Base-by-base conservation (phyloP, 2,888 invertebrate species). In the Palloptera scutellata region DNA sequence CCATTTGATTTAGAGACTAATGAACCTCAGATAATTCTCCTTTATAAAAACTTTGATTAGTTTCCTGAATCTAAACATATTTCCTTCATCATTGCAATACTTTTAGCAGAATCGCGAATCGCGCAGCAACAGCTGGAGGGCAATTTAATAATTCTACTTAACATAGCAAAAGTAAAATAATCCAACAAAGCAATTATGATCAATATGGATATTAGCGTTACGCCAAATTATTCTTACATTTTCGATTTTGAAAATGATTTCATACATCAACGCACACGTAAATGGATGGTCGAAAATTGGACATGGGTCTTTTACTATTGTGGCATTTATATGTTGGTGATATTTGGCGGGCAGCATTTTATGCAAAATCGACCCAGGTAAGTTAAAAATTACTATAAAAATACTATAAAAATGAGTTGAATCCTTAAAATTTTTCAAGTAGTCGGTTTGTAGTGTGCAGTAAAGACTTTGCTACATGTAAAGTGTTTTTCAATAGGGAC, bases 211-310 rank as follows among this genome's bases (percentile, higher is more conserved):
- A 84, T 88, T 51, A 83, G 84, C 71, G 84, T 93, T 64, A 90
- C 90, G 72, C 94, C 94, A 72, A 97, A 97, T 86, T 96, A 97
- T 86, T 94, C 96, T 55, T 95, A 95, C 85, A 90, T 96, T 83
- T 96, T 98, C 87, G 93, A 95, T 81, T 97, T 98, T 82, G 98
- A 98, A 87, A 92, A 93, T 83, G 92, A 94, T 82, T 98, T 97
- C 86, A 93, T 94, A 81, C 95, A 96, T 82, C 90, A 92, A 79
- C 90, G 92, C 77, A 94, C 94, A 77, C 90, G 93, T 82, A 91
- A 91, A 86, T 98, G 97, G 96, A 98, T 98, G 96, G 90, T 92
- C 75, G 91, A 94, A 79, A 95, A 98, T 86, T 98, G 98, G 98
- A 95, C 94, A 67, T 91, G 93, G 82, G 94, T 94, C 66, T 95